These are phyloP conservation scores for Drosophila flavopinicola DNA, from an alignment of 2,888 invertebrate species.

Conservation along the genomic window DNA sequence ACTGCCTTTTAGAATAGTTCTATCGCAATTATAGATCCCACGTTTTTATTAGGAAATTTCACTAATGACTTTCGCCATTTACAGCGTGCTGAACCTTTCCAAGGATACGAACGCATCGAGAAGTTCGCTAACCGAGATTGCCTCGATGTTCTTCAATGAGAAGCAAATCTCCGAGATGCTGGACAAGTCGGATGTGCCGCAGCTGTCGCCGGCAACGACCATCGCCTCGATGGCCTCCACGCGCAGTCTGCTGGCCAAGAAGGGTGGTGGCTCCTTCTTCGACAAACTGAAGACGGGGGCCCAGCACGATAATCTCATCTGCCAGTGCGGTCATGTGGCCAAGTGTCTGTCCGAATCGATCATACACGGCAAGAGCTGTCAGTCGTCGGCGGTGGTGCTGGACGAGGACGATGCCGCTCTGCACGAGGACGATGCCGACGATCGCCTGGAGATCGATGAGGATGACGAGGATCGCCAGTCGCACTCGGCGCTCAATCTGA, in stretches of 20 bases:
- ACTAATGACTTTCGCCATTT: background rate
- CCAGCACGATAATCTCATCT: slow-evolving; percentile 88
- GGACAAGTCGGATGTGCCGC: slow-evolving; percentile 72
- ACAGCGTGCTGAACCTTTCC: slow-evolving; percentile 83
- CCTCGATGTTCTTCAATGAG: slow-evolving; percentile 84
- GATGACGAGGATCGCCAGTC: slow-evolving; percentile 83
- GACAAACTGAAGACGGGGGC: slow-evolving; percentile 91
- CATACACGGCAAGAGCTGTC: slow-evolving; percentile 90
- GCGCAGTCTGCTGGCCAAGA: slow-evolving; percentile 72
- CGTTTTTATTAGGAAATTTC: too few species aligned
- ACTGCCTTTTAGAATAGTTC: too few species aligned
- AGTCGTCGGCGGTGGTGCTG: slow-evolving; percentile 77
- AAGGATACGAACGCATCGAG: slow-evolving; percentile 81
- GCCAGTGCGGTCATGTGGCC: slow-evolving; percentile 90
- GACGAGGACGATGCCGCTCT: slow-evolving; percentile 75
- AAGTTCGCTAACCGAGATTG: slow-evolving; percentile 86
- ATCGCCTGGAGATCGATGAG: slow-evolving; percentile 80
- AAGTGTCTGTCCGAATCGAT: slow-evolving; percentile 93
- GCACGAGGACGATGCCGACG: slow-evolving; percentile 78
- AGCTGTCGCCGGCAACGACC: slow-evolving; percentile 77
- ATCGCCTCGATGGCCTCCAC: slow-evolving; percentile 70
- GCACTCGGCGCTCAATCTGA: slow-evolving; percentile 84
- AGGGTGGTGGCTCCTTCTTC: slow-evolving; percentile 90
- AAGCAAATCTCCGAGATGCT: slow-evolving; percentile 77
- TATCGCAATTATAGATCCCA: too few species aligned